These are phyloP conservation scores for Synanthedon vespiformis DNA, from an alignment of 2,888 invertebrate genomes.

Conservation along the genomic window DNA sequence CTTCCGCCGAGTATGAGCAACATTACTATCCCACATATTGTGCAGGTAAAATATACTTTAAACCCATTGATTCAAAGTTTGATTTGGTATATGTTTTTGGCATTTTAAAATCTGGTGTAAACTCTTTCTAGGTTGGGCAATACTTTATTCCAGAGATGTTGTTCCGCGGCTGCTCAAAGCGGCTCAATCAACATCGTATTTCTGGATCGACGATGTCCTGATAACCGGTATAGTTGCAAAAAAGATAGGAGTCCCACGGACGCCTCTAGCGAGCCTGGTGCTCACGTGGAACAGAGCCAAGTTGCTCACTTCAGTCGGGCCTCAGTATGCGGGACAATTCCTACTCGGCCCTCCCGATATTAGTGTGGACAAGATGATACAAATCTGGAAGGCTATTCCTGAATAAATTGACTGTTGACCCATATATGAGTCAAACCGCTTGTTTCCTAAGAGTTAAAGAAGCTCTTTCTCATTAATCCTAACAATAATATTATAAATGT, in stretches of 20 bases:
- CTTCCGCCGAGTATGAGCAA: slow-evolving; percentile 73
- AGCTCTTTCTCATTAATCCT: too few relatives aligned
- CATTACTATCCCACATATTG: slow-evolving; percentile 81
- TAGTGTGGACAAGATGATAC: slow-evolving; percentile 46
- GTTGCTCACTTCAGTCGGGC: slow-evolving; percentile 23
- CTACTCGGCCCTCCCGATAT: slow-evolving; percentile 70
- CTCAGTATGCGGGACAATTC: slow-evolving; percentile 41
- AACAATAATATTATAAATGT: too few relatives aligned
- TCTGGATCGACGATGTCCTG: slow-evolving; percentile 89
- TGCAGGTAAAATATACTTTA: too few relatives aligned
- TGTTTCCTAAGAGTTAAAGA: too few relatives aligned
- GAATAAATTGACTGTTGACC: slow-evolving; percentile 6
- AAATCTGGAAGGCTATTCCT: slow-evolving; percentile 56
- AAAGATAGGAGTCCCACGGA: slow-evolving; percentile 67
- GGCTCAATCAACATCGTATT: slow-evolving; percentile 74
- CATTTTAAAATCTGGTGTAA: not conserved
- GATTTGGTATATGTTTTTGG: too few relatives aligned
- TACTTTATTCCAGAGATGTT: slow-evolving; percentile 76
- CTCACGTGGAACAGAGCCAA: slow-evolving; percentile 29
- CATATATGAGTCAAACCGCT: too few relatives aligned
- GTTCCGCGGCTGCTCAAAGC: slow-evolving; percentile 67
- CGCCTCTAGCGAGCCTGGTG: slow-evolving; percentile 55
- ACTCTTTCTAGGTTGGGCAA: slow-evolving; percentile 60
- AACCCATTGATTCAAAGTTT: too few relatives aligned
- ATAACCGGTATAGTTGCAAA: slow-evolving; percentile 77